Base-by-base conservation (phyloP, 2,797 vertebrate genomes). In the Hippopotamyrus pictus region DNA sequence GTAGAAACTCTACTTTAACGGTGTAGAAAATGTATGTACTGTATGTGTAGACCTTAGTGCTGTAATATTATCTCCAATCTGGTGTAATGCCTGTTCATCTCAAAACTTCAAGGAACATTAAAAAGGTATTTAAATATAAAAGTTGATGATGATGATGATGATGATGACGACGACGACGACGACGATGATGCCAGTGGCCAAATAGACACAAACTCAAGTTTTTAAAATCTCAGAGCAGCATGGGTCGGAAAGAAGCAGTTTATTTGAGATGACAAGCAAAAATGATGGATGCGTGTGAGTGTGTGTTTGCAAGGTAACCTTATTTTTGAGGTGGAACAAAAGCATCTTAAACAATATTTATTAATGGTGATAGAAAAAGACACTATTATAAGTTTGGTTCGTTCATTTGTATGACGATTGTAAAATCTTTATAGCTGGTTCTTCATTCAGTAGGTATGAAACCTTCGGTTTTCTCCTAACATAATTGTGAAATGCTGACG, bases 81-180 rank as follows among this genome's bases (percentile, higher is more conserved):
- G 85, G 89, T 92, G 94, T 95, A 93, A 94, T 95, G 94, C 94
- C 94, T 95, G 93, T 95, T 93, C 90, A 92, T 93, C 91, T 94
- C 91, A 93, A 91, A 73, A 37, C 91, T 90, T 90, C 91, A 94
- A 95, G 93, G 90, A 94, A 94, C 94, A 90, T 84, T 85, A 51
- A 89, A 88, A 89, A 90, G 87, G 92, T 92, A 92, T 92, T 89
- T 25, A 91, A 92, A 93, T 91, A 89, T 88, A 37, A 86, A 41
- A 59, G 22, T 25, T 22, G 25, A 50, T 62, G 53, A 65, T 73
- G 33, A 25, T 3, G 25, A 59, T 2, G 59, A 88, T 14, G 50
- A 41, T 59, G 29, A 33, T 33, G 29, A 33, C 1, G 29, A 33
- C 48, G 50, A 79, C 50, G 37, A 69, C 0, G 25, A 69, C 5